A percentile compares a stretch with the other conserved stretches of the same genome.
Evolutionary conservation across 2,888 invertebrate species (phyloP).

Genomic region (Stegana nigrithorax): DNA sequence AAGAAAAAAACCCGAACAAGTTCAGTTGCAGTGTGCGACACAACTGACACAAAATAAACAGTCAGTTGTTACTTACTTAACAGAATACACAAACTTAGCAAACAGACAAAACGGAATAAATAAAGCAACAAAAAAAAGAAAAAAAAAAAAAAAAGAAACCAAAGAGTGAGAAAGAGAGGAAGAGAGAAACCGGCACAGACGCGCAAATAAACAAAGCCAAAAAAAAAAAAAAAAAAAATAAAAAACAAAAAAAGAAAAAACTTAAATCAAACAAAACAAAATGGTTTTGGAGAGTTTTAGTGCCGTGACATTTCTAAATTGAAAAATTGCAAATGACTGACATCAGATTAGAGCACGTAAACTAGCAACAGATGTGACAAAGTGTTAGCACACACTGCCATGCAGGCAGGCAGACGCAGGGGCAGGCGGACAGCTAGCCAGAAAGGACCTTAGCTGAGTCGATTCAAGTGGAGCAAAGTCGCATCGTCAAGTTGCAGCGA

Average conservation of each 20-base stretch:
- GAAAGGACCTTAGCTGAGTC: too few relatives aligned
- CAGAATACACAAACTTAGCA: conserved; percentile 33
- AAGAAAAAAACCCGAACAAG: conserved; percentile 42
- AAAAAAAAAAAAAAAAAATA: neutral
- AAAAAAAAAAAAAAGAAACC: neutral
- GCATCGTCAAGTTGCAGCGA: too few relatives aligned
- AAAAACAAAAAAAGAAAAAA: too few relatives aligned
- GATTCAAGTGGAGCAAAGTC: too few relatives aligned
- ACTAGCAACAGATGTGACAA: conserved; percentile 33
- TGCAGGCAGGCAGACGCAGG: neutral
- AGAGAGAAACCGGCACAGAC: neutral
- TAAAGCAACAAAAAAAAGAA: neutral
- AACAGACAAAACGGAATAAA: too few relatives aligned
- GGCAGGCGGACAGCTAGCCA: neutral
- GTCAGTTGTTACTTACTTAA: conserved; percentile 57
- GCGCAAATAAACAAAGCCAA: neutral
- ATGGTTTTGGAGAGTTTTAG: conserved; percentile 41
- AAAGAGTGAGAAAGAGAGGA: neutral
- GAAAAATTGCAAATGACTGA: conserved; percentile 61
- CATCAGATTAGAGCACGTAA: conserved; percentile 54
- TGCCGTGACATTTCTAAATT: conserved; percentile 59
- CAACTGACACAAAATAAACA: conserved; percentile 61
- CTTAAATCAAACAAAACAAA: conserved; percentile 26
- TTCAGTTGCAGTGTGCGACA: conserved; percentile 20
- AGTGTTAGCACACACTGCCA: too few relatives aligned